These are phyloP conservation scores for Paramormyrops kingsleyae DNA, from an alignment of 2,113 vertebrate species.

Conservation along the genomic window DNA sequence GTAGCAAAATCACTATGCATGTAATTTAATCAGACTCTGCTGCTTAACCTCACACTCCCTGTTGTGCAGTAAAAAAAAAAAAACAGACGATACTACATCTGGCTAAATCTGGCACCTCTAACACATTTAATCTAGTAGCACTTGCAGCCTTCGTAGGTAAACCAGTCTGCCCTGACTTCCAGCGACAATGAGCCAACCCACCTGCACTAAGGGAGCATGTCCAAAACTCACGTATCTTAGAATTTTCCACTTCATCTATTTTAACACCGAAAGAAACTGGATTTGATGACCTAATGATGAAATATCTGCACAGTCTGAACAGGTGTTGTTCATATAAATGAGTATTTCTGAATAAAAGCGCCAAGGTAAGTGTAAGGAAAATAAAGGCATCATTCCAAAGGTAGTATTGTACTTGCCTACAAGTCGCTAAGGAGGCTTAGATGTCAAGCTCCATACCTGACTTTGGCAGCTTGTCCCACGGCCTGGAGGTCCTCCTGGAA, in stretches of 20 bases:
- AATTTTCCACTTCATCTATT: neutral
- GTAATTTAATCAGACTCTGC: neutral
- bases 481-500: conserved; percentile 82
- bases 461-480: conserved; percentile 87
- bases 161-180: neutral
- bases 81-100: neutral
- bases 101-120: neutral
- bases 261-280: neutral
- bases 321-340: neutral
- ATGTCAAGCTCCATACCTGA: conserved; percentile 68
- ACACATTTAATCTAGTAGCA: neutral
- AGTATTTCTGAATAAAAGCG: neutral
- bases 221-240: neutral
- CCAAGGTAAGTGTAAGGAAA: neutral
- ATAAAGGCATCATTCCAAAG: neutral
- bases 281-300: neutral
- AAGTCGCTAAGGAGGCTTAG: neutral
- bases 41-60: neutral
- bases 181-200: neutral
- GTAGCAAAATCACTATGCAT: neutral
- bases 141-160: neutral
- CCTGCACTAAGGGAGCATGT: neutral
- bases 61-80: neutral
- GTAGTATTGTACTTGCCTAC: neutral
- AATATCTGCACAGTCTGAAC: neutral